Percentiles rank a stretch among this genome's conserved stretches.
Conservation (phyloP, 2,113 vertebrate genomes). For the Desmodus rotundus region DNA sequence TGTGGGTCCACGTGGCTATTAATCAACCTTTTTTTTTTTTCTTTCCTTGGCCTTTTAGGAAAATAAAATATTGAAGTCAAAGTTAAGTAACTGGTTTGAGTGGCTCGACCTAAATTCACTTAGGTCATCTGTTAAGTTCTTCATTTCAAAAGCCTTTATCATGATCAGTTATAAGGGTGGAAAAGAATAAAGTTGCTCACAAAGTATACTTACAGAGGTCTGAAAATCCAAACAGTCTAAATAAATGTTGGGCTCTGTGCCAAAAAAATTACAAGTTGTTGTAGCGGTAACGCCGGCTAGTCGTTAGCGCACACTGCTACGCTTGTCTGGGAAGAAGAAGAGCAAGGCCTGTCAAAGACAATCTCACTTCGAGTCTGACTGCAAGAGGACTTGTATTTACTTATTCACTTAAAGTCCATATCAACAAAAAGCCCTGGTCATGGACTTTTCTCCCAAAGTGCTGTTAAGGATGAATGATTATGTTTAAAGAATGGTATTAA, state of each 20-base stretch:
- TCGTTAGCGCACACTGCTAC: not conserved
- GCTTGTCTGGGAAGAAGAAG: not conserved
- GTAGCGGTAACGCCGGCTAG: not conserved
- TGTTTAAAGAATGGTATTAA: slow-evolving; percentile 2
- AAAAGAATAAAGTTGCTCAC: not conserved
- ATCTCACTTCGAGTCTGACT: not conserved
- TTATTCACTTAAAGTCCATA: not conserved
- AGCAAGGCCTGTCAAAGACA: not conserved
- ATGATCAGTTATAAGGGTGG: not conserved
- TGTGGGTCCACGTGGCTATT: not conserved
- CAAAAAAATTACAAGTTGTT: not conserved
- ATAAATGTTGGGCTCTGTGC: not conserved
- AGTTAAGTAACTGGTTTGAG: not conserved
- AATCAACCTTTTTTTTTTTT: not conserved
- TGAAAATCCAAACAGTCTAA: not conserved
- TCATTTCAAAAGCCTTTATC: not conserved
- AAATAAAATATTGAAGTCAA: slow-evolving; percentile 14
- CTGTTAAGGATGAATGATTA: not conserved
- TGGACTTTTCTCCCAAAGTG: not conserved
- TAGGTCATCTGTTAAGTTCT: not conserved
- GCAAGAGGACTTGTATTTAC: not conserved
- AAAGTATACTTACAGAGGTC: not conserved
- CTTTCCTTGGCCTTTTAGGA: not conserved
- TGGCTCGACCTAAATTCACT: not conserved
- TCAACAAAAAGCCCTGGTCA: not conserved